Percentiles rank a stretch among this genome's conserved stretches.
Evolutionary conservation across 2,888 invertebrate genomes (phyloP).

Genomic region (Acronicta leporina): DNA sequence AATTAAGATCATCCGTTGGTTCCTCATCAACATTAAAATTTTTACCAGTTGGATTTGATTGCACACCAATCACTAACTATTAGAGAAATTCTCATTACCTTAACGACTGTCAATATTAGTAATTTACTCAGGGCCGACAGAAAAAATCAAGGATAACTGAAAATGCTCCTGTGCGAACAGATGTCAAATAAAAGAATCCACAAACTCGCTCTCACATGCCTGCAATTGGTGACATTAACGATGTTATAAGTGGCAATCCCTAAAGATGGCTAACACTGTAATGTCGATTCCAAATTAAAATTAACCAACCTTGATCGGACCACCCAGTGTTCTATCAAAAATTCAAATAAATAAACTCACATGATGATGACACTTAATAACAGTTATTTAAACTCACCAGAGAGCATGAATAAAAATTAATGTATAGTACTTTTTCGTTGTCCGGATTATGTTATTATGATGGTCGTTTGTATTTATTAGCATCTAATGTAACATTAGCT

Average conservation of each 20-base stretch:
- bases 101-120: no score
- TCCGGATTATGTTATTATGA: conserved; percentile 18
- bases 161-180: no score
- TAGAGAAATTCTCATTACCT: no score
- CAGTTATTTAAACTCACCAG: conserved; percentile 63
- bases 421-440: conserved; percentile 28
- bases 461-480: conserved; percentile 30
- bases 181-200: no score
- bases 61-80: neutral
- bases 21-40: conserved; percentile 47
- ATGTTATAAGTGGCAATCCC: no score
- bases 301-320: conserved; percentile 16
- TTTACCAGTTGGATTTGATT: conserved; percentile 4
- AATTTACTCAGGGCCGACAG: no score
- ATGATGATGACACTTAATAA: conserved; percentile 64
- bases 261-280: no score
- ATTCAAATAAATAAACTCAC: conserved; percentile 52
- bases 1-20: conserved; percentile 58
- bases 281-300: neutral
- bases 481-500: conserved; percentile 18
- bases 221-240: neutral
- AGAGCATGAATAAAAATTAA: conserved; percentile 52
- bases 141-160: no score
- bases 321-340: conserved; percentile 47
- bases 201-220: neutral